Base-by-base conservation (phyloP, 2,797 vertebrate species). In the Danionella dracula region DNA sequence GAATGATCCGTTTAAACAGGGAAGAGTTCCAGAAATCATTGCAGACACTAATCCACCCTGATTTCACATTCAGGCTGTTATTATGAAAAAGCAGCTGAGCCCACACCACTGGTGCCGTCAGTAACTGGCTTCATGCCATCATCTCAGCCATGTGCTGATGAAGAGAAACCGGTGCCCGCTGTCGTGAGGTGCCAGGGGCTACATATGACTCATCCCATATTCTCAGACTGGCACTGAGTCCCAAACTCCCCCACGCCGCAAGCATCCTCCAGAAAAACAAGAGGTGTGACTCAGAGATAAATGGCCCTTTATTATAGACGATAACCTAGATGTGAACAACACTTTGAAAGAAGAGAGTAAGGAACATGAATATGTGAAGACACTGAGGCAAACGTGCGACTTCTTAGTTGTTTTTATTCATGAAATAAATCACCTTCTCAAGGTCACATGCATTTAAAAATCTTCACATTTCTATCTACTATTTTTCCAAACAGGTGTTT, bases 211-310 rank as follows among this genome's bases (percentile, higher is more conserved):
- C 66, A 58, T 23, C 48, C 60, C 51, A 56, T 46, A 59, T 59
- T 57, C 51, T 20, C 8, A 63, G 19, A 55, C 34, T 5, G 61
- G 53, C 42, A 4, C 13, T 37, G 48, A 38, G 38, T 56, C 66
- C 49, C 46, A 57, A n/a, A 29, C 45, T 49, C 45, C 60, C 41
- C 35, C 58, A 72, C 69, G 58, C 69, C 56, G 65, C 44, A 46
- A 54, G 61, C 50, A 66, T 71, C 35, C 38, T 65, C 51, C 65
- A 58, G 61, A 75, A 68, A 51, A 40, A 68, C 66, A 79, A 80
- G 80, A 81, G 74, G 70, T 79, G 86, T 87, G 86, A 87, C 82
- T 85, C 85, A 87, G 78, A 83, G 29, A 56, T 8, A 34, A 21
- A 41, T 41, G 37, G 40, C 44, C 32, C 29, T 49, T 8, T 29